A percentile compares a stretch with the other conserved stretches of the same genome.
Conservation (phyloP, 2,888 invertebrate species). For the Cremastinae sp. region DNA sequence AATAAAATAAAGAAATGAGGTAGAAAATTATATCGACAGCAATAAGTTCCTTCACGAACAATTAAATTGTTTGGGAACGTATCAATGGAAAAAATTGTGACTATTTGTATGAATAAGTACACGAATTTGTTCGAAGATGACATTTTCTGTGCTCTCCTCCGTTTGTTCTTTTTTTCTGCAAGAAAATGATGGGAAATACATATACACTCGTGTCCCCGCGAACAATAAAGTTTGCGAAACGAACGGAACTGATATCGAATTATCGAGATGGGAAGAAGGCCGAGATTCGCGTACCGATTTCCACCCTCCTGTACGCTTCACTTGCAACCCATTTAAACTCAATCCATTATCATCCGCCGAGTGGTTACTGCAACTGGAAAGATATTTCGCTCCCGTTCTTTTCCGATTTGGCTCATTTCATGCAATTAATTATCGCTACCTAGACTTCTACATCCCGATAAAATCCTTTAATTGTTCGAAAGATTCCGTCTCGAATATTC, state of each 20-base stretch:
- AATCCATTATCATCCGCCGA: conserved; percentile 54
- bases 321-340: conserved; percentile 56
- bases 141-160: too few relatives aligned
- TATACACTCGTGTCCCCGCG: conserved; percentile 20
- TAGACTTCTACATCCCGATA: conserved; percentile 21
- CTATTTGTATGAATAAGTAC: too few relatives aligned
- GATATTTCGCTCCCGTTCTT: conserved; percentile 6
- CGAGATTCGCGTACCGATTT: conserved; percentile 12
- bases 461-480: conserved; percentile 38
- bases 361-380: conserved; percentile 3
- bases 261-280: conserved; percentile 54
- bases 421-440: conserved; percentile 56
- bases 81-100: too few relatives aligned
- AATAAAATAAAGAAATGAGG: too few relatives aligned
- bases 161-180: too few relatives aligned
- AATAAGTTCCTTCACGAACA: too few relatives aligned
- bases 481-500: too few relatives aligned
- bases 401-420: conserved; percentile 39
- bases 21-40: too few relatives aligned
- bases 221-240: conserved; percentile 36
- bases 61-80: too few relatives aligned
- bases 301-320: conserved; percentile 10
- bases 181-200: too few relatives aligned
- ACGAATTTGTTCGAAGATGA: too few relatives aligned
- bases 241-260: conserved; percentile 54